Conservation (phyloP, 2,797 vertebrate genomes). For the Poecilia gillii region DNA sequence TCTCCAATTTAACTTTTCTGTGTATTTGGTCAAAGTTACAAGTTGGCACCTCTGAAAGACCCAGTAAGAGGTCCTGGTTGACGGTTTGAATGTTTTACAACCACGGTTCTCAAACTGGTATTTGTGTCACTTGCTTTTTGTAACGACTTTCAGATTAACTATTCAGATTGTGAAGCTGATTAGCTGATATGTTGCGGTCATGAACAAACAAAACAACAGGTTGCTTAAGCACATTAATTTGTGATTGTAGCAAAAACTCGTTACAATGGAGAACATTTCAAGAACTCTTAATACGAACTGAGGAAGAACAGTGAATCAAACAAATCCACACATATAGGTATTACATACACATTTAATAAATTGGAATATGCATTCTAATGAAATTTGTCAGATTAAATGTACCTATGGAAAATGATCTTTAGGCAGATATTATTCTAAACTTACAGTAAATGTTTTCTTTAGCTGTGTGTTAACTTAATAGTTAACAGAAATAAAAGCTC, state of each 20-base stretch:
- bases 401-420: not conserved
- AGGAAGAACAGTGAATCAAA: not conserved
- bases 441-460: not conserved
- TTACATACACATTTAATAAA: not conserved
- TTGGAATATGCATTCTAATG: not conserved
- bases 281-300: not conserved
- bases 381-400: not conserved
- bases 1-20: not conserved
- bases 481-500: not conserved
- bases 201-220: not conserved
- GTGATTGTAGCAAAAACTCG: not conserved
- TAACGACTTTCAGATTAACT: not conserved
- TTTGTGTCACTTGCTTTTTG: not conserved
- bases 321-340: not conserved
- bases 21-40: not conserved
- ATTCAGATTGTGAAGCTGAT: not conserved
- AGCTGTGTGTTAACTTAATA: not conserved
- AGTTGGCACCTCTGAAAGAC: not conserved
- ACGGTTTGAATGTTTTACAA: not conserved
- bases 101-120: not conserved
- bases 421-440: not conserved
- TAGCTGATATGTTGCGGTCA: not conserved
- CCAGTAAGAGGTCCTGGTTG: not conserved
- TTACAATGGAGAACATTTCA: not conserved
- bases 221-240: not conserved